Evolutionary conservation across 1,140 invertebrate species (phyloP), one percentile per base, ranked within the genome.

Genomic region (Micrasema longulum): DNA sequence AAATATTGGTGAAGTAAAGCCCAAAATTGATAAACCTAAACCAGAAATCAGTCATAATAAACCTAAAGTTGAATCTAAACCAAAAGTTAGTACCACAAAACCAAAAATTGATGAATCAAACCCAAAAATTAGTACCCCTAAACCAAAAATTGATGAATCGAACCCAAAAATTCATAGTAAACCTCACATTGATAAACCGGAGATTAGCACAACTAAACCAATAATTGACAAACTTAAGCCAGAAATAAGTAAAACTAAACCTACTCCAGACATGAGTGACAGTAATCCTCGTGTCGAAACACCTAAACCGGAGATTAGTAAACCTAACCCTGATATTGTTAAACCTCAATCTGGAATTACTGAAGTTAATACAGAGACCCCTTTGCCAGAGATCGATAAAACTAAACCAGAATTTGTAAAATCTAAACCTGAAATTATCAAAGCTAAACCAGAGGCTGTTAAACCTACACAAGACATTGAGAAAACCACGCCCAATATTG

Each of bases 371-470:
- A n/a, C 36, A 31, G 22, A 26, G 35, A 31, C 45, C 26, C 11
- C 31, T 16, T 31, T 7, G 7, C 7, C 26, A 7, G 7, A 7
- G 26, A 38, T 16, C 10, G 10, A 43, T n/a, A 20, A 60, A 20
- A 11, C 26, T n/a, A 36, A 60, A 41, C 35, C 26, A 36, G 6
- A 36, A 9, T 35, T 60, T 36, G 36, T 36, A 6, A 14, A 14
- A 38, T 16, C 26, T 35, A 60, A 60, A 41, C 26, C 55, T n/a
- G 60, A 64, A 36, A 52, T 66, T 31, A 45, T 14, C 6, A 11
- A 26, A 7, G 23, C 14, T 11, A 65, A 50, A 50, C 26, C 36
- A 26, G 12, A 26, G 20, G 16, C 41, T 36, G 48, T 36, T 7
- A 16, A 12, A 48, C 11, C 31, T 16, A 67, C 52, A 67, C 64